Conservation (phyloP, 2,888 invertebrate species). For the Amphipyra berbera region DNA sequence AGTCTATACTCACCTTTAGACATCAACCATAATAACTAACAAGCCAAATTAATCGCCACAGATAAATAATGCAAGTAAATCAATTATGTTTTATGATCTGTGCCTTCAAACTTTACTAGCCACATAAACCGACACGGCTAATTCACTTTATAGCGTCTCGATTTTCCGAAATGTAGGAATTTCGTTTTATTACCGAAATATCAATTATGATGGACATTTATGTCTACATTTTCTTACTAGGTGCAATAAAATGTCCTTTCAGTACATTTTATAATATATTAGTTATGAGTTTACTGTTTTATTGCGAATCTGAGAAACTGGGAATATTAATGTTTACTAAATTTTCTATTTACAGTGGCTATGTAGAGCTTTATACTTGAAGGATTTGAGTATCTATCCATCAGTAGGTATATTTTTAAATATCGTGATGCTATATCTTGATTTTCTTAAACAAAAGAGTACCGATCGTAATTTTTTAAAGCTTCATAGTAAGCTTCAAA, state of each 20-base stretch:
- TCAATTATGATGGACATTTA: slow-evolving; percentile 59
- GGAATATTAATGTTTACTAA: background rate
- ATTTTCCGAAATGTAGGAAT: slow-evolving; percentile 54
- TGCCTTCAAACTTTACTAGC: slow-evolving; percentile 46
- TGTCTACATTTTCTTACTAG: slow-evolving; percentile 44
- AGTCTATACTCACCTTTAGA: too few relatives aligned
- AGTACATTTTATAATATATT: slow-evolving; percentile 48
- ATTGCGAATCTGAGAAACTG: slow-evolving; percentile 41
- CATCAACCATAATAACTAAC: slow-evolving; percentile 57
- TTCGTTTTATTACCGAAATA: slow-evolving; percentile 48
- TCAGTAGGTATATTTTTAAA: too few relatives aligned
- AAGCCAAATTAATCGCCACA: slow-evolving; percentile 57
- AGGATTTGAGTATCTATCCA: too few relatives aligned
- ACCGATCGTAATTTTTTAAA: too few relatives aligned
- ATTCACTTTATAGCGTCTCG: slow-evolving; percentile 45
- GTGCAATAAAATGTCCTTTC: slow-evolving; percentile 57
- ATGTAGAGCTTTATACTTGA: too few relatives aligned
- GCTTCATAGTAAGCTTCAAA: too few relatives aligned
- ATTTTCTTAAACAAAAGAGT: too few relatives aligned
- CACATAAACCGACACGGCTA: slow-evolving; percentile 43
- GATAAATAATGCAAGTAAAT: slow-evolving; percentile 65
- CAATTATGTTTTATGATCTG: slow-evolving; percentile 66
- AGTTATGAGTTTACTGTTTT: slow-evolving; percentile 46
- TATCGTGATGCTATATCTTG: too few relatives aligned
- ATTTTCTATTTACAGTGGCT: too few relatives aligned